Base-by-base conservation (phyloP, 1,140 invertebrate species). In the Zaprionus camerounensis region DNA sequence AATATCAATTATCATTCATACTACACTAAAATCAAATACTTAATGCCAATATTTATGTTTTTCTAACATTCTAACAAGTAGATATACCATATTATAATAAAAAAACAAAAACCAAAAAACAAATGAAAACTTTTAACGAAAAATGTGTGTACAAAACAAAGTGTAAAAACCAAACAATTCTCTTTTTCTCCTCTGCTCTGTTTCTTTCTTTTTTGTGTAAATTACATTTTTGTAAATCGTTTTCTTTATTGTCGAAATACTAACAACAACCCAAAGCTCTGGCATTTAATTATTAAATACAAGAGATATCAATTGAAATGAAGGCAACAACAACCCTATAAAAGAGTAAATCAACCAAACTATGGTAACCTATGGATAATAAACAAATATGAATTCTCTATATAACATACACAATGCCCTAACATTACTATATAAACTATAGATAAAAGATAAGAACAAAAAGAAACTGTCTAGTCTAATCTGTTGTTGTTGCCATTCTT, bases 171-270 rank as follows among this genome's bases (percentile, higher is more conserved):
- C 73, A 83, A 90, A 85, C 78, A 90, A 90, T 82, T 90, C 85
- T 90, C 85, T 90, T 90, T 88, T 90, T 90, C 85, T 90, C 85
- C 85, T 90, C 85, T 90, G 82, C 85, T 90, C 85, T 90, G 85
- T 90, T 90, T 90, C 85, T 90, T 90, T 90, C 81, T 90, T 90
- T 90, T 90, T 85, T 90, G 55, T 90, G 64, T 87, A 78, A 81
- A 88, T 87, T 87, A 84, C 55, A 88, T 87, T 87, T 78, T 85
- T 85, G 70, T 81, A 71, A 85, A 85, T 81, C 81, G 62, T 84
- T 87, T 88, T 88, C 87, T 79, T 88, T 84, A 81, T 81, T 78
- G 46, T 68, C 63, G 36, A 75, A 55, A 73, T 90, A 77, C 66
- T 71, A 76, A 86, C 67, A 80, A 67, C 66, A 80, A 78, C 71